These are phyloP conservation scores for Oryctolagus cuniculus DNA, from an alignment of 2,113 vertebrate species.

Conservation along the genomic window DNA sequence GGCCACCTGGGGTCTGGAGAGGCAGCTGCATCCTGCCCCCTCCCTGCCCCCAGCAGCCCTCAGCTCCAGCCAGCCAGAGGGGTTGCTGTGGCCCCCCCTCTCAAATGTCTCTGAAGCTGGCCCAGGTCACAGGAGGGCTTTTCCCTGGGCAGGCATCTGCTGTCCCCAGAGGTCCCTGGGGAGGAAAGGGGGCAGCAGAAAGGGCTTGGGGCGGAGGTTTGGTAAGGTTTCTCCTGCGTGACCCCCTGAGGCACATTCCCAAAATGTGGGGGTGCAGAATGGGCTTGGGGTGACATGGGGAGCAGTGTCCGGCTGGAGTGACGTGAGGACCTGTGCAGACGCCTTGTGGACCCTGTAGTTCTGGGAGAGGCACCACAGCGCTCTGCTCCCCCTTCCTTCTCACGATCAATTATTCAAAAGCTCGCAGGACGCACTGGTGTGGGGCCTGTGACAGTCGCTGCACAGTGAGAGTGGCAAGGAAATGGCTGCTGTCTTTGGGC, in stretches of 20 bases:
- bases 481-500: slow-evolving; percentile 76
- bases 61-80: background rate
- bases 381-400: background rate
- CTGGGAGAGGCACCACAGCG: background rate
- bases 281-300: rapidly evolving
- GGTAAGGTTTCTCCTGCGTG: background rate
- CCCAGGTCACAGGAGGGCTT: background rate
- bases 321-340: background rate
- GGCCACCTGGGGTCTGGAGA: background rate
- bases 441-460: slow-evolving; percentile 16
- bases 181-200: background rate
- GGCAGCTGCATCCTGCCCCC: background rate
- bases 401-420: slow-evolving; percentile 55
- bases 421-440: background rate
- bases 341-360: background rate
- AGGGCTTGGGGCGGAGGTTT: background rate
- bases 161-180: background rate
- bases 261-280: background rate
- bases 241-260: background rate
- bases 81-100: background rate
- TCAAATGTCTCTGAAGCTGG: background rate
- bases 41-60: background rate
- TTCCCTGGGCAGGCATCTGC: background rate
- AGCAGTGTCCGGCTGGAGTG: background rate
- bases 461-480: background rate